A percentile compares a stretch with the other conserved stretches of the same genome.
Evolutionary conservation across 2,888 invertebrate species (phyloP).

Genomic region (Craniophora ligustri): DNA sequence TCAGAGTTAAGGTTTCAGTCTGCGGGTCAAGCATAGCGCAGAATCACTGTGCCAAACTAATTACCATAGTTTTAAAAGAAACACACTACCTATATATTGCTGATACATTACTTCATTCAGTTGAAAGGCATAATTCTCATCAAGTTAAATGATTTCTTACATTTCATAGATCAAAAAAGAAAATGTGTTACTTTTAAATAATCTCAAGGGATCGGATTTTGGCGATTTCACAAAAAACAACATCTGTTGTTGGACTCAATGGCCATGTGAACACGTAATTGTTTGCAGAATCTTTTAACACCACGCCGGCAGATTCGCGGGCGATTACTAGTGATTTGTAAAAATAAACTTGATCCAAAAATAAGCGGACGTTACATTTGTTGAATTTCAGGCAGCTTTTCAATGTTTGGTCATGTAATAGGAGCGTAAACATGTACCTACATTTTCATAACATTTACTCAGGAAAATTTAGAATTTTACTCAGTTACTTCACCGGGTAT

Average conservation of each 20-base stretch:
- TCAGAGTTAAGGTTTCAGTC: too few relatives aligned
- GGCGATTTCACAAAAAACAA: conserved; percentile 16
- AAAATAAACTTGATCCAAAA: conserved; percentile 41
- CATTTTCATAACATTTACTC: too few relatives aligned
- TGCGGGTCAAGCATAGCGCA: too few relatives aligned
- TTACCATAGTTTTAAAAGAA: too few relatives aligned
- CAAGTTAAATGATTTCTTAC: too few relatives aligned
- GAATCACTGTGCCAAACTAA: too few relatives aligned
- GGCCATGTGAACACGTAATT: conserved; percentile 38
- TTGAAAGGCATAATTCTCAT: too few relatives aligned
- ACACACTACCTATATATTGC: too few relatives aligned
- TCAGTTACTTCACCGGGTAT: conserved; percentile 4
- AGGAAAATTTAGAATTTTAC: conserved; percentile 6
- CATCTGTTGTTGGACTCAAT: conserved; percentile 39
- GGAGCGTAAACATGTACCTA: conserved; percentile 8
- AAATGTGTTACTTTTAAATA: background rate
- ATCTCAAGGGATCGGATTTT: conserved; percentile 1
- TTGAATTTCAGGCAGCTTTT: conserved; percentile 25
- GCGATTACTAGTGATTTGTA: conserved; percentile 19
- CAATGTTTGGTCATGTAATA: conserved; percentile 20
- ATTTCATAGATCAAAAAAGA: too few relatives aligned
- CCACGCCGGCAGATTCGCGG: conserved; percentile 17
- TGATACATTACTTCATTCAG: too few relatives aligned
- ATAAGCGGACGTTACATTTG: conserved; percentile 26
- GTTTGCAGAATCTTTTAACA: conserved; percentile 33